phyloP scores from a whole-genome alignment of 1,140 invertebrate species.

The Drosophila kepulauana region DNA sequence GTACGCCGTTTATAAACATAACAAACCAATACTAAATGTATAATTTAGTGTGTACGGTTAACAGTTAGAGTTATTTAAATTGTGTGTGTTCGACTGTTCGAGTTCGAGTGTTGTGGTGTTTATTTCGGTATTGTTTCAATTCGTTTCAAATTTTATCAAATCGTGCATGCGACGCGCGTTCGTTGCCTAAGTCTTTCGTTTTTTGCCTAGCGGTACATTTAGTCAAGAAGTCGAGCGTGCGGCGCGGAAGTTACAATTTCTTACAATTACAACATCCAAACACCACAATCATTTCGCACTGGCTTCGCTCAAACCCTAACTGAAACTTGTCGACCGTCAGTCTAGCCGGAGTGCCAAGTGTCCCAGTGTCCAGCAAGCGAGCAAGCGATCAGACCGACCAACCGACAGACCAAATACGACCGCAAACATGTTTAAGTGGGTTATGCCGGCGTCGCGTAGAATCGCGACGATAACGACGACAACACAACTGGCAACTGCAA shows the following conservation, averaged over 20 bases:
- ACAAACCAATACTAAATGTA: constrained; percentile 23
- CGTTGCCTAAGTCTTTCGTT: constrained; percentile 73
- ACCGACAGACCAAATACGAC: constrained; percentile 12
- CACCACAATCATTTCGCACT: constrained; percentile 42
- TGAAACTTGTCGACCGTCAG: constrained; percentile 42
- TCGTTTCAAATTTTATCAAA: constrained; percentile 26
- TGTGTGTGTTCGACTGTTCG: background rate
- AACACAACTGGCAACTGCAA: constrained; percentile 33
- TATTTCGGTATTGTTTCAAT: background rate
- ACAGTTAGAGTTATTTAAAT: constrained; percentile 30
- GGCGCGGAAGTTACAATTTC: constrained; percentile 24
- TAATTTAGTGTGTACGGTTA: constrained; percentile 30
- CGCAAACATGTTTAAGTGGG: constrained; percentile 81
- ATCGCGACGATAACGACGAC: constrained; percentile 31
- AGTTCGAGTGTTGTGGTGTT: background rate
- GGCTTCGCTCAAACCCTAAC: constrained; percentile 44
- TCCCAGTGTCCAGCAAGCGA: constrained; percentile 22
- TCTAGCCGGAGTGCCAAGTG: constrained; percentile 53
- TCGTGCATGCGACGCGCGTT: constrained; percentile 58
- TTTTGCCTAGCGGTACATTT: constrained; percentile 41
- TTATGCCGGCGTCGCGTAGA: constrained; percentile 77
- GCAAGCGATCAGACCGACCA: constrained; percentile 17
- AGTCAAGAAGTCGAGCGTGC: constrained; percentile 10
- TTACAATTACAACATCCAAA: constrained; percentile 53
- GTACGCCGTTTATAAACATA: constrained; percentile 41